These are phyloP conservation scores for Ashinkailepas kermadecensis DNA, from an alignment of 2,888 invertebrate genomes.

Conservation along the genomic window DNA sequence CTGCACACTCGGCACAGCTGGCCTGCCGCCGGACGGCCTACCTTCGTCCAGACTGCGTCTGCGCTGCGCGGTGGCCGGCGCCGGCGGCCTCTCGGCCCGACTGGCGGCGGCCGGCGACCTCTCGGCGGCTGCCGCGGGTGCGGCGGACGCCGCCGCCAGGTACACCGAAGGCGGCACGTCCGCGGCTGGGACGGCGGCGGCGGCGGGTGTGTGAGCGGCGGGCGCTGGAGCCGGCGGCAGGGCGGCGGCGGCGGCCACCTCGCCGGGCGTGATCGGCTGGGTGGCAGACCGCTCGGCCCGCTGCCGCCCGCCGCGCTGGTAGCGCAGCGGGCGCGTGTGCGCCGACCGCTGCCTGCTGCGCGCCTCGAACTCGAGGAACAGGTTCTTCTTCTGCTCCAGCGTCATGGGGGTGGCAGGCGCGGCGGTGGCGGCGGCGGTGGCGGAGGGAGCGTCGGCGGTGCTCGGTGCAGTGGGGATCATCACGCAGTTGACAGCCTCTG, in stretches of 20 bases:
- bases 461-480: constrained; percentile 62
- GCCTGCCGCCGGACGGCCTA: not conserved
- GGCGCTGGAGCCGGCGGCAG: not conserved
- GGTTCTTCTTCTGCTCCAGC: constrained; percentile 78
- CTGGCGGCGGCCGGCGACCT: not conserved
- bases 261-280: constrained; percentile 6
- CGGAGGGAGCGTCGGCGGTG: constrained; percentile 73
- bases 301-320: constrained; percentile 77
- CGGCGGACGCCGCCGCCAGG: not conserved
- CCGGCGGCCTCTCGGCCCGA: not conserved
- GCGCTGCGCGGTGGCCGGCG: not conserved
- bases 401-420: constrained; percentile 91
- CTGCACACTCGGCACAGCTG: not conserved
- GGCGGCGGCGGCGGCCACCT: constrained; percentile 14
- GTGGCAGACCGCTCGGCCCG: constrained; percentile 71
- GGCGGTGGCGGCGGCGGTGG: constrained; percentile 65
- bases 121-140: not conserved
- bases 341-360: constrained; percentile 47
- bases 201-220: not conserved
- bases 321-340: constrained; percentile 80
- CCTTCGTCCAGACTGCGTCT: not conserved
- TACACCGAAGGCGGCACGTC: not conserved
- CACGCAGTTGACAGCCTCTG: constrained; percentile 82
- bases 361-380: constrained; percentile 83
- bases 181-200: not conserved